phyloP scores from a whole-genome alignment of 2,888 invertebrate species.

The Zelleria hepariella region DNA sequence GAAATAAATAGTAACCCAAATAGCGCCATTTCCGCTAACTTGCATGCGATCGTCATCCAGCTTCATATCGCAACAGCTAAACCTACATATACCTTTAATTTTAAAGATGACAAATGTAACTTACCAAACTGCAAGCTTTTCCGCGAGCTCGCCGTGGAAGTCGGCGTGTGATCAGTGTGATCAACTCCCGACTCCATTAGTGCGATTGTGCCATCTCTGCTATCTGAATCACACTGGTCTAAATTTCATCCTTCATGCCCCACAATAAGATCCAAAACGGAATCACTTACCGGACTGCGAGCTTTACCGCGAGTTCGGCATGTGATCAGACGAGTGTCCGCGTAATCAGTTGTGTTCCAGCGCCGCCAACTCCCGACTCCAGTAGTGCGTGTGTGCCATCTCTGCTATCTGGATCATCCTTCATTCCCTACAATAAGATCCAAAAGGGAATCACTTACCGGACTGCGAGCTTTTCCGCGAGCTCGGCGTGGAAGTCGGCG shows the following conservation, averaged over 20 bases:
- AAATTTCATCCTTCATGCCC: no score
- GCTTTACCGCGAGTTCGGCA: constrained; percentile 75
- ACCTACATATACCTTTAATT: no score
- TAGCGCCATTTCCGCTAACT: no score
- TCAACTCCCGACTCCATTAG: constrained; percentile 92
- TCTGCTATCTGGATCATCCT: constrained; percentile 80
- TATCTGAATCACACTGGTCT: constrained; percentile 95
- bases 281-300: constrained; percentile 74
- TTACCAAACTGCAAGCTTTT: constrained; percentile 78
- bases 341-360: constrained; percentile 68
- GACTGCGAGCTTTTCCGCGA: constrained; percentile 79
- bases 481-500: constrained; percentile 56
- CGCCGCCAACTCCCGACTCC: constrained; percentile 87
- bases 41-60: neutral
- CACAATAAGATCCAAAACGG: neutral
- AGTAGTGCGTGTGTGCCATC: constrained; percentile 98
- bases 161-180: constrained; percentile 50
- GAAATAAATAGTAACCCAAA: no score
- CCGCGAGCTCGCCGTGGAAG: constrained; percentile 71
- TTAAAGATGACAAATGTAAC: no score
- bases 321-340: constrained; percentile 43
- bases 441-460: constrained; percentile 36
- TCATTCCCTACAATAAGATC: neutral
- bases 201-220: constrained; percentile 99
- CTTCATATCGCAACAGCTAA: no score